Percentiles rank a stretch among this genome's conserved stretches.
Conservation (phyloP, 2,888 invertebrate genomes). For the Hirtodrosophila duncani region DNA sequence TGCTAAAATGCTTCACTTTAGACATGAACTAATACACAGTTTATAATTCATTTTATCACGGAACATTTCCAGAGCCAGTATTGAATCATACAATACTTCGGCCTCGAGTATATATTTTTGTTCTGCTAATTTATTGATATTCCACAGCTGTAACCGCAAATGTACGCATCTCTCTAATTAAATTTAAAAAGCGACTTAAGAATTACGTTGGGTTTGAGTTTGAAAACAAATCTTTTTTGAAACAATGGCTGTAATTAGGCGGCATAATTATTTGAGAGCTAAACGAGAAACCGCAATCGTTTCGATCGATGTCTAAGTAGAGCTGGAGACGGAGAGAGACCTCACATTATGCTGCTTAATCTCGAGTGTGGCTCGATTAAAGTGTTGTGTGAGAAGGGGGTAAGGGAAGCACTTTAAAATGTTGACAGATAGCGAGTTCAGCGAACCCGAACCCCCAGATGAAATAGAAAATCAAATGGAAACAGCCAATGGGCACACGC, state of each 20-base stretch:
- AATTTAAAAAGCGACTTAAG: slow-evolving; percentile 28
- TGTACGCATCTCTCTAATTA: slow-evolving; percentile 4
- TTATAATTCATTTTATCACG: no score
- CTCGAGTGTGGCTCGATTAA: not conserved
- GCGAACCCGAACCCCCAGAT: slow-evolving; percentile 51
- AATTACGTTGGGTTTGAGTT: slow-evolving; percentile 17
- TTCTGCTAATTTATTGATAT: not conserved
- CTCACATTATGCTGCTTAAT: slow-evolving; percentile 34
- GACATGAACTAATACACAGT: no score
- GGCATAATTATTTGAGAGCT: slow-evolving; percentile 8
- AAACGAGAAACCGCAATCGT: slow-evolving; percentile 30
- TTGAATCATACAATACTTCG: no score
- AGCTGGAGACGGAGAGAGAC: slow-evolving; percentile 28
- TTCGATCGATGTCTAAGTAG: slow-evolving; percentile 7
- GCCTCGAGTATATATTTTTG: no score
- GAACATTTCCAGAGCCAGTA: no score
- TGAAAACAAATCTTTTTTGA: slow-evolving; percentile 24
- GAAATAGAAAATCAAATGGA: not conserved
- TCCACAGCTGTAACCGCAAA: not conserved
- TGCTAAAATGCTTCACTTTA: no score
- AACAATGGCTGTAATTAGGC: slow-evolving; percentile 52
- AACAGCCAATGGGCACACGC: slow-evolving; percentile 52
- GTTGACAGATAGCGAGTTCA: slow-evolving; percentile 64
- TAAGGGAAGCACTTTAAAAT: slow-evolving; percentile 40
- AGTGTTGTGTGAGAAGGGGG: not conserved